Conservation (phyloP, 2,888 invertebrate genomes). For the Agrochola lychnidis region DNA sequence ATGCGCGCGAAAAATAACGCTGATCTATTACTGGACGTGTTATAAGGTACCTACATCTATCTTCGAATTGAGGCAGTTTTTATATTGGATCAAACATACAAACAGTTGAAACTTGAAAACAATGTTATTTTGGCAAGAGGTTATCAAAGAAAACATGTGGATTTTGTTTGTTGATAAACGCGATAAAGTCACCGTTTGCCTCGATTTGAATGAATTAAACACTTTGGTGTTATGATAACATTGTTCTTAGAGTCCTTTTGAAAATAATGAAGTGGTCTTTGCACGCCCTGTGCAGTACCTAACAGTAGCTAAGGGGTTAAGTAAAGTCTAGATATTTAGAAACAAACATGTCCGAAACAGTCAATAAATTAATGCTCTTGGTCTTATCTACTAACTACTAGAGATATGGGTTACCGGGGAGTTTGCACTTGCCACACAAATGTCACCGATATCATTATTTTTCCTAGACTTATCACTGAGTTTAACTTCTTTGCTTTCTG, state of each 20-base stretch:
- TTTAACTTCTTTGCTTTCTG: not conserved
- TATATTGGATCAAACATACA: slow-evolving; percentile 36
- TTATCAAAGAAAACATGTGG: slow-evolving; percentile 47
- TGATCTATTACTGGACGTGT: slow-evolving; percentile 55
- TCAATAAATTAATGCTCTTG: slow-evolving; percentile 2
- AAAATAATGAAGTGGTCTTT: slow-evolving; percentile 15
- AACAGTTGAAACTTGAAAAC: slow-evolving; percentile 19
- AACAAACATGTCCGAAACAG: not conserved
- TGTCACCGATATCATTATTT: slow-evolving; percentile 31
- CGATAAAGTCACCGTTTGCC: slow-evolving; percentile 48
- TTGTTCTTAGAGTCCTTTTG: slow-evolving; percentile 35
- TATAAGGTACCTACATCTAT: slow-evolving; percentile 42
- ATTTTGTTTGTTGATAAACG: slow-evolving; percentile 55
- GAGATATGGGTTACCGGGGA: slow-evolving; percentile 34
- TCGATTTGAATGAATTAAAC: slow-evolving; percentile 58
- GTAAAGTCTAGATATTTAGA: not conserved
- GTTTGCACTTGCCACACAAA: slow-evolving; percentile 29
- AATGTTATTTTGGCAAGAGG: slow-evolving; percentile 46
- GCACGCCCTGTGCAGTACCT: not conserved
- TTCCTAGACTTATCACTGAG: not conserved
- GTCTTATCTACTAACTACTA: slow-evolving; percentile 25
- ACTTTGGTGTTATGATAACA: slow-evolving; percentile 51
- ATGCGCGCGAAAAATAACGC: slow-evolving; percentile 59
- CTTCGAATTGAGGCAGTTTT: slow-evolving; percentile 29
- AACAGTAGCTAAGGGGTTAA: not conserved